Base-by-base conservation (phyloP, 2,797 vertebrate species). In the Melanogrammus aeglefinus region DNA sequence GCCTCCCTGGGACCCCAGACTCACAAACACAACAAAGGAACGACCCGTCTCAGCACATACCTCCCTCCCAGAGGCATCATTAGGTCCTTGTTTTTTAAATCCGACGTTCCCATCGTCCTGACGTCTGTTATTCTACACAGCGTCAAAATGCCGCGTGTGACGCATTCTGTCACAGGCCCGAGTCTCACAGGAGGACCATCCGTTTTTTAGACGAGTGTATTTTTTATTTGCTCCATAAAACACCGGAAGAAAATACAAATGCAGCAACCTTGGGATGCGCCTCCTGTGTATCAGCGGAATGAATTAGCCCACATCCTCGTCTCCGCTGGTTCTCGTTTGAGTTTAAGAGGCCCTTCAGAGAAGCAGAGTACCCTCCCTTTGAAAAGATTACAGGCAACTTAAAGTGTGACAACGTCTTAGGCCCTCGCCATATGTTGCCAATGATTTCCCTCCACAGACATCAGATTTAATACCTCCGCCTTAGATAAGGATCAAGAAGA, bases 361-460 rank as follows among this genome's bases (percentile, higher is more conserved):
- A 91, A 94, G 91, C 89, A 91, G 7, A 39, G 90, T 87, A 75
- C 82, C 88, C 91, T 93, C 90, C 88, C 94, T 96, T 95, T 96
- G 94, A 96, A 94, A 92, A 94, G 94, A 95, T 95, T 95, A 94
- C 85, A 84, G 91, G 91, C 94, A 94, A 95, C 88, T 95, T 95
- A 95, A 96, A 96, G 95, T 95, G 94, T 95, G 94, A 96, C 95
- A 96, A 95, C 95, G 93, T 95, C 94, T 94, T 95, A 95, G 95
- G 94, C 93, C 94, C 91, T 94, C 93, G 88, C 94, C 94, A 88
- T 93, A 94, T 94, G 94, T 92, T 93, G 93, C 92, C 94, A 90
- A 90, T 91, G 93, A 95, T 94, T 94, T 92, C 92, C 93, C 90
- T 89, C 94, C 88, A 89, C 94, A 94, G 93, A 93, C 92, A 91